Conservation (phyloP, 2,113 vertebrate genomes). For the Willisornis vidua region DNA sequence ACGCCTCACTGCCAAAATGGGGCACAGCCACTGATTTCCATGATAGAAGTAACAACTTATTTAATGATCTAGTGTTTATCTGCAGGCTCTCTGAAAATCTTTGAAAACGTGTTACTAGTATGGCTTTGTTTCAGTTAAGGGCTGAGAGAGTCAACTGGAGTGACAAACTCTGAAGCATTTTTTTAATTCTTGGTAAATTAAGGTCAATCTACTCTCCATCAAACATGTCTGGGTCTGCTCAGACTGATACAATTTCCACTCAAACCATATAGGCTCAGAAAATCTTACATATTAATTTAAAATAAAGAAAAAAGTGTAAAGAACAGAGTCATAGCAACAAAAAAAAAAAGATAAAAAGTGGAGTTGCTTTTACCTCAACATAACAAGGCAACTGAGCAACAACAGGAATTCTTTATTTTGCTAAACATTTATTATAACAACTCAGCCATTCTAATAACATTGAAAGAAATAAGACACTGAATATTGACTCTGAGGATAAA, state of each 20-base stretch:
- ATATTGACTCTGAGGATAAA: background rate
- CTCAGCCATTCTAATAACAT: background rate
- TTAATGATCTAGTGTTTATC: background rate
- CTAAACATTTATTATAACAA: background rate
- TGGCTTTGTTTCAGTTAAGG: background rate
- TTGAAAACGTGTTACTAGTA: background rate
- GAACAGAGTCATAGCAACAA: background rate
- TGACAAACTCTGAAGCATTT: background rate
- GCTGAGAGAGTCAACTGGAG: background rate
- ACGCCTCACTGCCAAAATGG: background rate
- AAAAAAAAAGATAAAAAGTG: background rate
- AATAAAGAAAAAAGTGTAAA: background rate
- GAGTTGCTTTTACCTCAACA: background rate
- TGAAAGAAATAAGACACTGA: background rate
- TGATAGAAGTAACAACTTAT: background rate
- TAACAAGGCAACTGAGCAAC: background rate
- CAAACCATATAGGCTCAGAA: background rate
- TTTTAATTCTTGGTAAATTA: background rate
- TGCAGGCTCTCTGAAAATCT: background rate
- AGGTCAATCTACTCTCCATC: background rate
- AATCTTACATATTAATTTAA: background rate
- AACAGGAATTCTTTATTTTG: background rate
- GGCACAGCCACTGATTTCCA: background rate
- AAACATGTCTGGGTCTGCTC: background rate
- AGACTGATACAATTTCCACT: background rate